A percentile compares a stretch with the other conserved stretches of the same genome.
Evolutionary conservation across 2,888 invertebrate genomes (phyloP).

Genomic region (Rugalucina vietnamica): DNA sequence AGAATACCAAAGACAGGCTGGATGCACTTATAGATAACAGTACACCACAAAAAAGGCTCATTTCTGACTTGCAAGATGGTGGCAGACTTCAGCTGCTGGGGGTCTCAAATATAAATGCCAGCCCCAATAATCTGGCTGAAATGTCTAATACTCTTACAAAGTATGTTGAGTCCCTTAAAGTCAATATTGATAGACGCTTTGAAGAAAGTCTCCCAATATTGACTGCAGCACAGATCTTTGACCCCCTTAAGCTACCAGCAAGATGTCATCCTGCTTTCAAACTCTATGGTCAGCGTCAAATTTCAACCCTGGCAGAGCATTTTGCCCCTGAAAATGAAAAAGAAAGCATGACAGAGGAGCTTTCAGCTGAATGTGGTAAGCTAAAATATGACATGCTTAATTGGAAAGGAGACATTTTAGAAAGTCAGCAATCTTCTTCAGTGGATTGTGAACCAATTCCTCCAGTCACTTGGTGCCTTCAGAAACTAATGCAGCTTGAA

Average conservation of each 20-base stretch:
- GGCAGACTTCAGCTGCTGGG: too few species aligned
- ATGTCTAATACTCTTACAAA: not conserved
- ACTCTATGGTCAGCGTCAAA: not conserved
- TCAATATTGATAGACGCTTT: not conserved
- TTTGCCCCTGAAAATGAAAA: not conserved
- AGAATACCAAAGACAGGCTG: too few species aligned
- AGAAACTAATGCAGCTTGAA: not conserved
- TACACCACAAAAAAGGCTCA: too few species aligned
- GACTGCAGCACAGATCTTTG: too few species aligned
- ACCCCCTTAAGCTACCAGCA: not conserved
- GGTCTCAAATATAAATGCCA: not conserved
- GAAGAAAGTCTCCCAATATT: not conserved
- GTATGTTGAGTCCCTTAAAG: not conserved
- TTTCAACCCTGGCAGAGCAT: not conserved
- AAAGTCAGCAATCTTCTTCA: not conserved
- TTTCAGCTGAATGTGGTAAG: not conserved
- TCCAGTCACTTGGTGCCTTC: not conserved
- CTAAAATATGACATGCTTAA: not conserved
- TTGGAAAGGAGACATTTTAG: not conserved
- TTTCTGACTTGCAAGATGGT: too few species aligned
- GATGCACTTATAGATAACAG: too few species aligned
- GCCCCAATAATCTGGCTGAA: not conserved
- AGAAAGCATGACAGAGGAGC: not conserved
- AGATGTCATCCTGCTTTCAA: not conserved
- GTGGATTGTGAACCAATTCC: not conserved